Percentiles rank a stretch among this genome's conserved stretches.
Conservation (phyloP, 2,113 vertebrate genomes). For the Callionymus lyra region DNA sequence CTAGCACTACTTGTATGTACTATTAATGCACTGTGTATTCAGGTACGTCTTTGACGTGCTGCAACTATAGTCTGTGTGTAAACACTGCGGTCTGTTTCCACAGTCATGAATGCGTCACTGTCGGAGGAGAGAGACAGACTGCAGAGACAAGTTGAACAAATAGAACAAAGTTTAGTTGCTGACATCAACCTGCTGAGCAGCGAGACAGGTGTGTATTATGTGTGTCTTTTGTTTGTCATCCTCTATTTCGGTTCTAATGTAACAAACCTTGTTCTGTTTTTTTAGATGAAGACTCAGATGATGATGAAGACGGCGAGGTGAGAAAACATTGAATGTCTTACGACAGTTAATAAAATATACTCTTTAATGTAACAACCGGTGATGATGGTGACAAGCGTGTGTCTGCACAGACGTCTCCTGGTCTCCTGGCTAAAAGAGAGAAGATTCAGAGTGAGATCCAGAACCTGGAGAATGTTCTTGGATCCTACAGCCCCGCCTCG, state of each 20-base stretch:
- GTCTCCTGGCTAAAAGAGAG: constrained; percentile 33
- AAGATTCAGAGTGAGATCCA: constrained; percentile 47
- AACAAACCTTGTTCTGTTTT: too few species aligned
- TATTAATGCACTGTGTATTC: too few species aligned
- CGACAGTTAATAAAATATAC: too few species aligned
- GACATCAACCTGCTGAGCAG: constrained; percentile 36
- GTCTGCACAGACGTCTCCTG: constrained; percentile 2
- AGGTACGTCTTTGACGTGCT: too few species aligned
- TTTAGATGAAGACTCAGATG: background rate
- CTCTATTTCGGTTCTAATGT: background rate
- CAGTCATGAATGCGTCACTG: constrained; percentile 42
- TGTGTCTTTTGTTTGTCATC: too few species aligned
- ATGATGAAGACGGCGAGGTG: constrained; percentile 11
- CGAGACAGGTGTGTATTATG: constrained; percentile 29
- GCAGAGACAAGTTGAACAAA: constrained; percentile 38
- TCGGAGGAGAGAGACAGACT: constrained; percentile 40
- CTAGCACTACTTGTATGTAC: too few species aligned
- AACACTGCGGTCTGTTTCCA: background rate
- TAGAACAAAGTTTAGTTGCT: constrained; percentile 32
- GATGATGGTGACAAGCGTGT: background rate
- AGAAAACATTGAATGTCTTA: background rate
- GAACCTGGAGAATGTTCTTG: constrained; percentile 37
- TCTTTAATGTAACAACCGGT: too few species aligned
- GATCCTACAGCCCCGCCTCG: constrained; percentile 12
- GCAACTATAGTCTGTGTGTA: constrained; percentile 3